Conservation (phyloP, 92 coral and sea anemone genomes). For the Zoanthus gigantus region DNA sequence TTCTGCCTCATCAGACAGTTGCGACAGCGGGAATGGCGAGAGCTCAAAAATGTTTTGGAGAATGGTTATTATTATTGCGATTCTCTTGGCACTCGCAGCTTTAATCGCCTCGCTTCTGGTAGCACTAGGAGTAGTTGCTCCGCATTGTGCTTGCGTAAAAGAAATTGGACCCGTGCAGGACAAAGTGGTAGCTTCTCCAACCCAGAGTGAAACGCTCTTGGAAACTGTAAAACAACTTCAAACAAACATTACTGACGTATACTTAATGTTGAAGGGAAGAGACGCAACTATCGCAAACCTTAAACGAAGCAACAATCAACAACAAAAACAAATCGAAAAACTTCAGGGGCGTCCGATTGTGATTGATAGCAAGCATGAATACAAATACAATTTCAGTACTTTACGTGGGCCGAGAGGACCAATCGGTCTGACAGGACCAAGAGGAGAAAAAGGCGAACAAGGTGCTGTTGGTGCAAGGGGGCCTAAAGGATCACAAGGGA, state of each 20-base stretch:
- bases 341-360: conserved; percentile 41
- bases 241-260: conserved; percentile 61
- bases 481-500: conserved; percentile 51
- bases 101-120: conserved; percentile 20
- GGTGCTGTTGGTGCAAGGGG: conserved; percentile 72
- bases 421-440: conserved; percentile 66
- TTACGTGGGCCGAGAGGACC: conserved; percentile 52
- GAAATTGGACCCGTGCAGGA: conserved; percentile 1
- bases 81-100: conserved; percentile 19
- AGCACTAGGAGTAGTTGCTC: conserved; percentile 35
- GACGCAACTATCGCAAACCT: conserved; percentile 63
- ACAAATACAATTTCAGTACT: conserved; percentile 50
- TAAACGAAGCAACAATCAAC: conserved; percentile 58
- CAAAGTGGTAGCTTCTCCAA: neutral
- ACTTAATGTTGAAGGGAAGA: conserved; percentile 42
- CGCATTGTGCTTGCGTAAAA: conserved; percentile 21
- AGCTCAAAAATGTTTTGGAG: conserved; percentile 19
- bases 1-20: conserved; percentile 56
- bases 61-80: conserved; percentile 5
- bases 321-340: conserved; percentile 57
- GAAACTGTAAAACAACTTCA: conserved; percentile 54
- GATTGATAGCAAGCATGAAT: neutral
- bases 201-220: conserved; percentile 47
- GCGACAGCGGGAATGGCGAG: conserved; percentile 23
- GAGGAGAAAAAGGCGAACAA: conserved; percentile 54